These are phyloP conservation scores for Drosophila pseudoobscura DNA, from an alignment of 1,140 invertebrate species.

Conservation along the genomic window DNA sequence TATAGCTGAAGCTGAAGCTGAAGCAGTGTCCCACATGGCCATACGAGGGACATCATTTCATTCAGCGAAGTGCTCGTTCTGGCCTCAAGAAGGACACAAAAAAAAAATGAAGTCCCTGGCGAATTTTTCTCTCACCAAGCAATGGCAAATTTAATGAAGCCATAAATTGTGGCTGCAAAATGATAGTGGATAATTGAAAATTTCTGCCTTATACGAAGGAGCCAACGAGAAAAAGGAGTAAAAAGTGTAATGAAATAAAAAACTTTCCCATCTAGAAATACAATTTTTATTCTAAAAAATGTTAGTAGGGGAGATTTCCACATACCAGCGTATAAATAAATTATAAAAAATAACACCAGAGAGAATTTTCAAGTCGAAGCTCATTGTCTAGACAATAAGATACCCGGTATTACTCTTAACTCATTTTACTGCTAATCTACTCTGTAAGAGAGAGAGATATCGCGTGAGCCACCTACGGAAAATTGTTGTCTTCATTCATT, in stretches of 20 bases:
- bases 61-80: slow-evolving; percentile 37
- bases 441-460: no score
- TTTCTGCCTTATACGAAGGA: slow-evolving; percentile 2
- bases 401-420: no score
- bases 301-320: no score
- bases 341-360: background rate
- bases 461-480: no score
- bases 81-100: slow-evolving; percentile 30
- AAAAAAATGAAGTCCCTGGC: slow-evolving; percentile 18
- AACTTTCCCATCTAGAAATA: no score
- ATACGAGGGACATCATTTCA: slow-evolving; percentile 37
- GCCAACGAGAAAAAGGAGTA: background rate
- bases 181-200: slow-evolving; percentile 48
- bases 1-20: slow-evolving; percentile 24
- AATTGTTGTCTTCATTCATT: no score
- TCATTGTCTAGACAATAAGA: no score
- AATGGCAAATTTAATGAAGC: slow-evolving; percentile 51
- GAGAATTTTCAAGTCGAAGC: no score
- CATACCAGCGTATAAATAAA: no score
- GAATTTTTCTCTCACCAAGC: slow-evolving; percentile 12
- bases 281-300: no score
- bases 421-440: no score
- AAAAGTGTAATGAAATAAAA: background rate
- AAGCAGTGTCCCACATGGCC: slow-evolving; percentile 8
- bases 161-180: slow-evolving; percentile 51